Evolutionary conservation across 2,888 invertebrate species (phyloP), one percentile per base, ranked within the genome.

Genomic region (Tipula confusa): DNA sequence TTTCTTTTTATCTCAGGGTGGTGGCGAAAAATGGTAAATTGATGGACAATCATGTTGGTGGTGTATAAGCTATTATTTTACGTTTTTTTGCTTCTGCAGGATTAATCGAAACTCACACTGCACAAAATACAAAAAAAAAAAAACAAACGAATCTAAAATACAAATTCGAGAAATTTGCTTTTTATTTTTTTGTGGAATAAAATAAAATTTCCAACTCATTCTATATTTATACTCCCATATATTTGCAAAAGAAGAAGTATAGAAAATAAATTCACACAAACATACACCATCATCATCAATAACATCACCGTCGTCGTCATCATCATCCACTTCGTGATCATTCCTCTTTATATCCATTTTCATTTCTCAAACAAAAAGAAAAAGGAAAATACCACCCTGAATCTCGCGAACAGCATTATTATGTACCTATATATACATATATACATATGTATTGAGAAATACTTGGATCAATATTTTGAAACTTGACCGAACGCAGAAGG

Each of bases 71-170:
- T 64, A 64, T 64, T 64, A 64, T 64, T 64, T 64, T 64, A 64
- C 64, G 64, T 64, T 43, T 43, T 43, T 43, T 64, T 64, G 64
- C 24, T 64, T 24, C 79, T 33, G 83, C 11, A 33, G 82, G 84
- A 84, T 84, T 84, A 84, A 82, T 84, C 84, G 84, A 84, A 84
- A 84, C 82, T 82, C 82, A 82, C 33, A 64, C 84, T 33, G 33
- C 18, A 82, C 33, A 33, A 82, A 33, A 81, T 79, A 29, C 79
- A n/a, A 79, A 29, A 36, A 36, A 36, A 36, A 5, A 5, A 5
- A 5, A 18, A 9, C 9, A 29, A 29, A n/a, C 31, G 15, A 29
- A 80, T 29, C 80, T 29, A 80, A 80, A 80, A 80, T 29, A 80
- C 29, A 80, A 80, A 80, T 80, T 29, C 80, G 29, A 31, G 31